phyloP scores from a whole-genome alignment of 1,140 invertebrate genomes.

The Zeugodacus cucurbitae region DNA sequence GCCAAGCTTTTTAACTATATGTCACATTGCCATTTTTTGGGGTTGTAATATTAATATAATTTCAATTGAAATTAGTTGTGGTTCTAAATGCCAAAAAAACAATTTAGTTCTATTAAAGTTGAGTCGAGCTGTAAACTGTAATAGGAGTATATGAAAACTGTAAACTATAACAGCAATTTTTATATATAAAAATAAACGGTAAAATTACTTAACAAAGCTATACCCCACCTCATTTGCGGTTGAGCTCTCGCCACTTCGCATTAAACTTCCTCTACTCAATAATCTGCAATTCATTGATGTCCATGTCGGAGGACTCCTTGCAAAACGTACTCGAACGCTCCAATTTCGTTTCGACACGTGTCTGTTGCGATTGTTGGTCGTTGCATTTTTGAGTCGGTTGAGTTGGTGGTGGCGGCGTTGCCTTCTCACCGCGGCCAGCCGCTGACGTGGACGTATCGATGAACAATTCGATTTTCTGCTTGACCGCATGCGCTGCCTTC shows the following conservation, averaged over 20 bases:
- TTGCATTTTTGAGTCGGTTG: neutral
- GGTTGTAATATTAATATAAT: no score
- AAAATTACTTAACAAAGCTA: no score
- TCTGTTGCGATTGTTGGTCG: neutral
- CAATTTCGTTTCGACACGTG: slow-evolving; percentile 57
- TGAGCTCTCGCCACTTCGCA: neutral
- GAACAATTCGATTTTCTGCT: slow-evolving; percentile 61
- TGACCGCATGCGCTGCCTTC: slow-evolving; percentile 55
- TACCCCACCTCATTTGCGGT: neutral
- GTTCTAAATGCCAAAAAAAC: no score
- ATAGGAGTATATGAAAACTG: no score
- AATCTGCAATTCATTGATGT: slow-evolving; percentile 59
- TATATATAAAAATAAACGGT: no score
- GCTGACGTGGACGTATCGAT: slow-evolving; percentile 51
- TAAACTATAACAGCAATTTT: no score
- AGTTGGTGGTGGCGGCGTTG: neutral
- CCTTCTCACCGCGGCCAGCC: neutral
- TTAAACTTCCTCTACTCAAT: slow-evolving; percentile 54
- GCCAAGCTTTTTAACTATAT: no score
- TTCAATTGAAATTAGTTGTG: no score
- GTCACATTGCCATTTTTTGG: no score
- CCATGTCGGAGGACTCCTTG: slow-evolving; percentile 61
- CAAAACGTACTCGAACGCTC: slow-evolving; percentile 65
- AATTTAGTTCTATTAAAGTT: no score
- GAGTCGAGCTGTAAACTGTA: no score